A percentile compares a stretch with the other conserved stretches of the same genome.
Evolutionary conservation across 2,888 invertebrate species (phyloP).

Genomic region (Acleris laterana): DNA sequence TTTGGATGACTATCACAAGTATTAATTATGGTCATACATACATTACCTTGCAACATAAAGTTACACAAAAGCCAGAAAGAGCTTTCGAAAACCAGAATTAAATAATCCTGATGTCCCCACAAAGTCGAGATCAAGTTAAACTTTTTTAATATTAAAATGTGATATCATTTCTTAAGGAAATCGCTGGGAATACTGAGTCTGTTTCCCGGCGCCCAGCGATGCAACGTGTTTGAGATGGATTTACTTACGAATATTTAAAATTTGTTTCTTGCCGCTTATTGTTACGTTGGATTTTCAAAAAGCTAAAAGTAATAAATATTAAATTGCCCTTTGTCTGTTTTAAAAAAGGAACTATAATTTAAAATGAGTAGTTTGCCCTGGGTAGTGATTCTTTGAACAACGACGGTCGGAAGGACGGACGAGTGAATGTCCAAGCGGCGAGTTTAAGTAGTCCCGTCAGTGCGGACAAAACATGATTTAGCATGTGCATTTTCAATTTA

Average conservation of each 20-base stretch:
- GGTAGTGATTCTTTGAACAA: too few relatives aligned
- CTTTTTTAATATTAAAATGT: constrained; percentile 30
- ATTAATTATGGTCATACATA: background rate
- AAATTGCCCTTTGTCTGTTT: background rate
- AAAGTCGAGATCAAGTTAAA: constrained; percentile 8
- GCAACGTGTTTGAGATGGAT: constrained; percentile 14
- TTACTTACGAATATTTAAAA: constrained; percentile 21
- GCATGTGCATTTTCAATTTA: too few relatives aligned
- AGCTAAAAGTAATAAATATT: too few relatives aligned
- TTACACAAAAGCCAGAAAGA: background rate
- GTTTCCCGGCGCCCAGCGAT: background rate
- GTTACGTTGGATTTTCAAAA: background rate
- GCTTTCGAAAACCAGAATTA: background rate
- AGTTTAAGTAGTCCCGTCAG: too few relatives aligned
- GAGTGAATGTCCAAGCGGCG: too few relatives aligned
- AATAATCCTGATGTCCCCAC: constrained; percentile 3
- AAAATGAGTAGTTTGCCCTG: too few relatives aligned
- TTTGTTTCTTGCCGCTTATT: constrained; percentile 17
- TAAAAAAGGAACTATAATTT: background rate
- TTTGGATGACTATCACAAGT: too few relatives aligned
- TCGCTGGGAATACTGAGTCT: constrained; percentile 15
- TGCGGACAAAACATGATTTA: too few relatives aligned
- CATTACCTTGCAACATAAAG: background rate
- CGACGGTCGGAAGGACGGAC: too few relatives aligned
- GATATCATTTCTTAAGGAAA: constrained; percentile 34